phyloP scores from a whole-genome alignment of 2,888 invertebrate species.

The Sphecodes monilicornis region DNA sequence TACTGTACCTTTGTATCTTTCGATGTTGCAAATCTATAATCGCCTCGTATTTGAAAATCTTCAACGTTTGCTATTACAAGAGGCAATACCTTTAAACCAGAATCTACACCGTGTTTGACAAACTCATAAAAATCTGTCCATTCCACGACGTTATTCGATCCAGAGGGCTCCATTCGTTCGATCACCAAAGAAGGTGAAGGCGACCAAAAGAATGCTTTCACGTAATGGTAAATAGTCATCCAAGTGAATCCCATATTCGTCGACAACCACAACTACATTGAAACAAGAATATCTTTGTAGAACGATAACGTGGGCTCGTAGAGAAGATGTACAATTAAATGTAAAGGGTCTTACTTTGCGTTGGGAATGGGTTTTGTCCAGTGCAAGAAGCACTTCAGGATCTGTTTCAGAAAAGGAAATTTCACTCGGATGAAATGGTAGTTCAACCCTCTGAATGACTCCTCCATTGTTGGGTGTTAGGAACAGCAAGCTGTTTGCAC shows the following conservation, averaged over 20 bases:
- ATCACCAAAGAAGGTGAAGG: constrained; percentile 86
- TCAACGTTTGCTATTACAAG: constrained; percentile 89
- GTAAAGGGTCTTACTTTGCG: constrained; percentile 85
- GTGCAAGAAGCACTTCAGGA: constrained; percentile 89
- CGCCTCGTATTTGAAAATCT: constrained; percentile 93
- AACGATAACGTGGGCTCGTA: not conserved
- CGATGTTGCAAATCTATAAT: constrained; percentile 94
- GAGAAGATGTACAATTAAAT: not conserved
- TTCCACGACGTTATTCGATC: constrained; percentile 85
- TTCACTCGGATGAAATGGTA: constrained; percentile 92
- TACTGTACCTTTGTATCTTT: constrained; percentile 81
- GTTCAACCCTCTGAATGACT: constrained; percentile 87
- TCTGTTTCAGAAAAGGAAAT: constrained; percentile 91
- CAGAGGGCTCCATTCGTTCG: constrained; percentile 89
- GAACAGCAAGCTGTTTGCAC: constrained; percentile 90
- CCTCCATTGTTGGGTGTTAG: constrained; percentile 91
- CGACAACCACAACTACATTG: constrained; percentile 90
- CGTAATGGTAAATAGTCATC: constrained; percentile 89
- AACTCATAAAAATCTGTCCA: constrained; percentile 3
- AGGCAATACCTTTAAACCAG: not conserved
- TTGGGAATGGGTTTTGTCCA: constrained; percentile 90
- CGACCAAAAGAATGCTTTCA: constrained; percentile 92
- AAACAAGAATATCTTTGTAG: not conserved
- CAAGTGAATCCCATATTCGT: constrained; percentile 91
- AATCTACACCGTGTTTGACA: not conserved